Evolutionary conservation across 2,113 vertebrate genomes (phyloP).

Genomic region (Oreocharis arfaki): DNA sequence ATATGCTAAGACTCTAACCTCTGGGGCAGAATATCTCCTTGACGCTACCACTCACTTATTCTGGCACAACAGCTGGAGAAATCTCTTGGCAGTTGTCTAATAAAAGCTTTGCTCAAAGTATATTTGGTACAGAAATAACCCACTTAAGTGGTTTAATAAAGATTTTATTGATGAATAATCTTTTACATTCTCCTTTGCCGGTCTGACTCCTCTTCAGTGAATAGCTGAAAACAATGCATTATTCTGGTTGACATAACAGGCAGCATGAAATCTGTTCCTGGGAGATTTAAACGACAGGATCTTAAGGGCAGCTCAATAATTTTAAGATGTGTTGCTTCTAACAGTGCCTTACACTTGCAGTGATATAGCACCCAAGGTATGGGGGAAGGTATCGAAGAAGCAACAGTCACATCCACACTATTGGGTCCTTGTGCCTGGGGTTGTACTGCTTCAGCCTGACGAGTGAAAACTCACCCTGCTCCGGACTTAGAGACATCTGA

Average conservation of each 20-base stretch:
- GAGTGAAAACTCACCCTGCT: neutral
- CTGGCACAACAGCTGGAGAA: neutral
- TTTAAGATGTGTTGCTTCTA: neutral
- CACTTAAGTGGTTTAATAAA: neutral
- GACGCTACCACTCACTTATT: neutral
- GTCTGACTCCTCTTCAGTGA: neutral
- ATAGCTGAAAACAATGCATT: neutral
- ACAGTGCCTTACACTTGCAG: neutral
- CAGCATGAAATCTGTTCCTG: neutral
- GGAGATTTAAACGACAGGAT: neutral
- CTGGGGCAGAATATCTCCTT: neutral
- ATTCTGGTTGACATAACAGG: neutral
- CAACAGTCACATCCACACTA: neutral
- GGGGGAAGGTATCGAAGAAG: neutral
- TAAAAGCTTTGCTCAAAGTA: neutral
- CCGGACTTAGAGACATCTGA: neutral
- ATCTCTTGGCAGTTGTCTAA: neutral
- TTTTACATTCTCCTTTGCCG: neutral
- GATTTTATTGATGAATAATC: neutral
- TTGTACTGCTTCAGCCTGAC: neutral
- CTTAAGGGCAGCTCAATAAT: neutral
- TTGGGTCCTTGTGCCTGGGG: neutral
- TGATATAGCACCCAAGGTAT: fast-evolving
- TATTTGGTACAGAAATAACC: neutral
- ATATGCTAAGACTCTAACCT: neutral